phyloP scores from a whole-genome alignment of 2,113 vertebrate genomes.

The Amblyornis subalaris region DNA sequence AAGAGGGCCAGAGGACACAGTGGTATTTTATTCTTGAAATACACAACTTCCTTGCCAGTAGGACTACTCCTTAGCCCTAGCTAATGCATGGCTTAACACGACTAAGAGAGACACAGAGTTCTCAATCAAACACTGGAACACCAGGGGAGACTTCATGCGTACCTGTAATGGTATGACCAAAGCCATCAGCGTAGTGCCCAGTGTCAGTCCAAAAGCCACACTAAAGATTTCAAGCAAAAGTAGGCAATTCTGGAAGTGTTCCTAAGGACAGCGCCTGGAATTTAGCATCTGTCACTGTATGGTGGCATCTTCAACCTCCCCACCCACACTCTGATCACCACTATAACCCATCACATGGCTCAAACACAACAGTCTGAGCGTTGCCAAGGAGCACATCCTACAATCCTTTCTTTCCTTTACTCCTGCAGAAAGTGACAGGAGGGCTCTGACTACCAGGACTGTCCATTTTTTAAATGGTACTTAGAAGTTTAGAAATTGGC shows the following conservation, averaged over 20 bases:
- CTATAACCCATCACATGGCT: not conserved
- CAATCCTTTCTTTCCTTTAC: not conserved
- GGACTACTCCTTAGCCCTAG: not conserved
- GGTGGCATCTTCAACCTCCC: not conserved
- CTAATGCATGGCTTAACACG: not conserved
- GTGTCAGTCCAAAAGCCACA: not conserved
- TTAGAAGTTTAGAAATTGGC: not conserved
- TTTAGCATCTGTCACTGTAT: accelerated
- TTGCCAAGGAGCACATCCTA: not conserved
- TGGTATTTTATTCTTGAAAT: not conserved
- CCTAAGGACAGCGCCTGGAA: not conserved
- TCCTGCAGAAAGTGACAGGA: not conserved
- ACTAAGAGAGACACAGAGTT: accelerated
- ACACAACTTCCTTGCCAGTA: not conserved
- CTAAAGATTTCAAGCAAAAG: not conserved
- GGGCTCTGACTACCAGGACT: not conserved
- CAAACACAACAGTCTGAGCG: not conserved
- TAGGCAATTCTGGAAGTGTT: not conserved
- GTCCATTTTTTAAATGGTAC: not conserved
- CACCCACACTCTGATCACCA: not conserved
- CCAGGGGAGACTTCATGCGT: not conserved
- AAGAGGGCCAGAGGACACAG: not conserved
- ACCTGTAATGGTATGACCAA: not conserved
- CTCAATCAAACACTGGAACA: not conserved
- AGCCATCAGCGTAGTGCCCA: not conserved